These are phyloP conservation scores for Phrynosoma blainvillii DNA, from an alignment of 2,113 vertebrate genomes.

Conservation along the genomic window DNA sequence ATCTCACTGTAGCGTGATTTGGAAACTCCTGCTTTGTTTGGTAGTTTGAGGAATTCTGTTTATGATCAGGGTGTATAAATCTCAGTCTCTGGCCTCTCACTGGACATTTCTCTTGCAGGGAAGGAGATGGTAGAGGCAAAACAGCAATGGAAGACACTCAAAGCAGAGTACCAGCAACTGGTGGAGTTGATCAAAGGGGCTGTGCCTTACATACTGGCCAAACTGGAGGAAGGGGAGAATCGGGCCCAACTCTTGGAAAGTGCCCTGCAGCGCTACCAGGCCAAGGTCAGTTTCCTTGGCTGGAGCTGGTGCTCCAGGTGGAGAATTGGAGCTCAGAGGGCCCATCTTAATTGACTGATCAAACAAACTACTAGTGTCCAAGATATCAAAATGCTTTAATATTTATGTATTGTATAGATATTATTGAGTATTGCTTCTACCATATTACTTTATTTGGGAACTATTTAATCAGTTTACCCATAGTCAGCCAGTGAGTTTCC, in stretches of 20 bases:
- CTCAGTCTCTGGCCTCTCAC: not conserved
- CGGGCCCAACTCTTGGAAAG: conserved; percentile 4
- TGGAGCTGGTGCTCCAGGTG: not conserved
- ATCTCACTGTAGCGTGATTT: not conserved
- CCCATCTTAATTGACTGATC: too few species aligned
- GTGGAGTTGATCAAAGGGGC: conserved; percentile 11
- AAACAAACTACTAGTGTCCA: not conserved
- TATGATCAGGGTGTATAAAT: not conserved
- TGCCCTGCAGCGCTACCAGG: not conserved
- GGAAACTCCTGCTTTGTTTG: not conserved
- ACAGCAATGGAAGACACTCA: conserved; percentile 30
- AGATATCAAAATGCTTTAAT: not conserved
- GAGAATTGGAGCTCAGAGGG: not conserved
- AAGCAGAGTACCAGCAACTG: conserved; percentile 26
- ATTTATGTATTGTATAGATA: not conserved
- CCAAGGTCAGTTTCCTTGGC: not conserved
- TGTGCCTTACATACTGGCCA: not conserved
- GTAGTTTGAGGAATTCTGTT: not conserved
- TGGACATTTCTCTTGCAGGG: not conserved
- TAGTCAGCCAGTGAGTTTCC: too few species aligned
- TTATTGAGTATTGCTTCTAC: not conserved
- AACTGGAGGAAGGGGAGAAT: not conserved
- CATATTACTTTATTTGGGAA: not conserved
- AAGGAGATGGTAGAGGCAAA: conserved; percentile 20
- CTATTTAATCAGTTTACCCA: too few species aligned